Evolutionary conservation across 1,140 invertebrate species (phyloP).

Genomic region (Drosophila kikkawai): DNA sequence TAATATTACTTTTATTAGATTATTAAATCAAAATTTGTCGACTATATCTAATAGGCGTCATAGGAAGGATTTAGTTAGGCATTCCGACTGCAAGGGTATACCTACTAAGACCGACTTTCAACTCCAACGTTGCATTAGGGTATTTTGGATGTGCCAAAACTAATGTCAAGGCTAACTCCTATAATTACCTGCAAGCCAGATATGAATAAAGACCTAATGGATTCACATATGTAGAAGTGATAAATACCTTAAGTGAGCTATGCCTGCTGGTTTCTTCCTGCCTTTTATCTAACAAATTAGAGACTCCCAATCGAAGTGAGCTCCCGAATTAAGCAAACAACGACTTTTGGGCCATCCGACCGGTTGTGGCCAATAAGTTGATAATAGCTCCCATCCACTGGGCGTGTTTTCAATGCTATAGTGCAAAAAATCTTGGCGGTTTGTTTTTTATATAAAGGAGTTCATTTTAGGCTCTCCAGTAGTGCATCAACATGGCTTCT

Average conservation of each 20-base stretch:
- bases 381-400: constrained; percentile 2
- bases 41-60: too few species aligned
- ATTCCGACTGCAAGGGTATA: too few species aligned
- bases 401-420: neutral
- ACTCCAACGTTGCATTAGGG: too few species aligned
- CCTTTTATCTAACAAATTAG: neutral
- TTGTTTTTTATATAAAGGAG: constrained; percentile 39
- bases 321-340: constrained; percentile 3
- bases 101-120: neutral
- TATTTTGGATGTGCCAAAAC: neutral
- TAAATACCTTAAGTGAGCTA: neutral
- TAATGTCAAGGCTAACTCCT: constrained; percentile 14
- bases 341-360: neutral
- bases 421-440: neutral
- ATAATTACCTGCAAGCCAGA: neutral
- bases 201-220: neutral
- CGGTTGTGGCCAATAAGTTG: constrained; percentile 1
- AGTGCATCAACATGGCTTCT: constrained; percentile 69
- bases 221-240: neutral
- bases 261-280: constrained; percentile 2
- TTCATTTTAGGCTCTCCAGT: constrained; percentile 55
- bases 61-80: too few species aligned
- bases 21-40: too few species aligned
- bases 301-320: neutral
- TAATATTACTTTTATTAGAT: too few species aligned